A percentile compares a stretch with the other conserved stretches of the same genome.
Conservation (phyloP, 2,888 invertebrate species). For the Enchytraeus crypticus region DNA sequence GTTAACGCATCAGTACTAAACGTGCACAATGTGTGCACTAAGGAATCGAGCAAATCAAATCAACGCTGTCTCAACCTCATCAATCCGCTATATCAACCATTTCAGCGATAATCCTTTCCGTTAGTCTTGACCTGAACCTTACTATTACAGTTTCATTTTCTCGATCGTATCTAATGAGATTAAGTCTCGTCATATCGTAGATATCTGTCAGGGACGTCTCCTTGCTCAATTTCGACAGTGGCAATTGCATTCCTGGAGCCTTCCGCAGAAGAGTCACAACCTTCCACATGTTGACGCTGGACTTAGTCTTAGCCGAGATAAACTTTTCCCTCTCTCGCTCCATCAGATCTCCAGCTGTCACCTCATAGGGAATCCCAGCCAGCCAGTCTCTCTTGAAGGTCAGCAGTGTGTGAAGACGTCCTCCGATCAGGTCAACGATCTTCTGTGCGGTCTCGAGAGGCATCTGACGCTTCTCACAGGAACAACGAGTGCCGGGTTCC, state of each 20-base stretch:
- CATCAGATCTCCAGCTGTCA: conserved; percentile 6
- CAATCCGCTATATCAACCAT: neutral
- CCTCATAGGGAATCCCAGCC: conserved; percentile 8
- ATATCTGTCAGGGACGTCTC: conserved; percentile 10
- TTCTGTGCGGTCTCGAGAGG: conserved; percentile 11
- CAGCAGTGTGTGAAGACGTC: conserved; percentile 20
- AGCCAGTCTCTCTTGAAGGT: conserved; percentile 15
- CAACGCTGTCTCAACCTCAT: neutral
- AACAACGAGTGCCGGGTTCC: neutral
- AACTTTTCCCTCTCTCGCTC: conserved; percentile 24
- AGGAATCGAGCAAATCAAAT: too few relatives aligned
- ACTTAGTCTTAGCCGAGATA: conserved; percentile 6
- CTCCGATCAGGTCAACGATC: conserved; percentile 19
- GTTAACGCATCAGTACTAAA: too few relatives aligned
- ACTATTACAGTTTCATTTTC: neutral
- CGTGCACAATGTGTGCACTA: too few relatives aligned
- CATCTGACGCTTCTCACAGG: neutral
- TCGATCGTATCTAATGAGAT: conserved; percentile 13
- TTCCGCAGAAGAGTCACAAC: conserved; percentile 11
- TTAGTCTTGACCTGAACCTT: neutral
- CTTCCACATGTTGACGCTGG: conserved; percentile 9
- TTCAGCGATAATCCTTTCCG: neutral
- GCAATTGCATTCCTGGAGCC: conserved; percentile 6
- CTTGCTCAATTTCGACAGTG: conserved; percentile 14
- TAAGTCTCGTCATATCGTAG: neutral